Evolutionary conservation across 2,888 invertebrate species (phyloP), one percentile per base, ranked within the genome.

Genomic region (Yponomeuta malinellus): DNA sequence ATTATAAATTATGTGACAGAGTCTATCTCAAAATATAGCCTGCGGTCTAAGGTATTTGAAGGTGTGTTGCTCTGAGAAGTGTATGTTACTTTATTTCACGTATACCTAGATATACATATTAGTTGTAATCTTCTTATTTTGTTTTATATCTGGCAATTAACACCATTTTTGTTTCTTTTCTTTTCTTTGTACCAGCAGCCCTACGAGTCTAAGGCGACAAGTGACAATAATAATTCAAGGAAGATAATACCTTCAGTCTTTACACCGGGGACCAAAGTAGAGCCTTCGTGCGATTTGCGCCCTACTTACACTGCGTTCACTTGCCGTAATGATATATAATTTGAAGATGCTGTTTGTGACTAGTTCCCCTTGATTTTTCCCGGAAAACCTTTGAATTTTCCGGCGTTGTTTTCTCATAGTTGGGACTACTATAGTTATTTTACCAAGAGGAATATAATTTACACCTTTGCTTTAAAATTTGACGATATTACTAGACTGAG

Each of bases 231-330:
- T 43, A 43, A 15, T 59, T 15, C 12, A 3, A 12, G 52, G 15
- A 15, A 15, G 52, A 59, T 15, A 59, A 59, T 15, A 59, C 52
- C 52, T 15, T 15, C 15, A 15, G 12, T 5, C 15, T 59, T 59
- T 59, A 15, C 12, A 12, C 29, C 66, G n/a, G 33, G 63, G 37
- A 70, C 48, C 37, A 48, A 15, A 70, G 70, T 64, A 48, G 48
- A 64, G 65, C 65, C 52, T 59, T 65, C 65, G 65, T 65, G 65
- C 65, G 10, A 29, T 33, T 29, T 31, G 65, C 65, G 65, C 33
- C 65, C 65, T 65, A 65, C 65, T 65, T 65, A 31, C 29, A 29
- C 15, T 59, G 52, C 65, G 5, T 65, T 65, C 10, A 12, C 65
- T 65, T 1, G 52, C 15, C 15, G 5, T 59, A 59, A 59, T 59